These are phyloP conservation scores for Prosopocoilus inquinatus DNA, from an alignment of 2,888 invertebrate species.

Conservation along the genomic window DNA sequence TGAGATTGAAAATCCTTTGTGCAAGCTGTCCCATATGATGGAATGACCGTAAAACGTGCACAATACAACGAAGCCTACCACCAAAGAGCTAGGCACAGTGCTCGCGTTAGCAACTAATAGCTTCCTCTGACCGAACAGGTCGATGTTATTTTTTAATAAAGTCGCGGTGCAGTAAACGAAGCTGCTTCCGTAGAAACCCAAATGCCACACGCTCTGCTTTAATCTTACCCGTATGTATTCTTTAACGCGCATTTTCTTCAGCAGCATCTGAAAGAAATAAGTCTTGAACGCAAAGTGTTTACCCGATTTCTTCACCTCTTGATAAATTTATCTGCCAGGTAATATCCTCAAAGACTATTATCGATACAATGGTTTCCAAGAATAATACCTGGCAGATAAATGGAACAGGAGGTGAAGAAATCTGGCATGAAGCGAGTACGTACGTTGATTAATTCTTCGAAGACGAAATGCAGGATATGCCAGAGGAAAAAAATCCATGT, in stretches of 20 bases:
- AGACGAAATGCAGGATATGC: slow-evolving; percentile 39
- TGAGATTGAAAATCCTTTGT: slow-evolving; percentile 27
- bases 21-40: slow-evolving; percentile 38
- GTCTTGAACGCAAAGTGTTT: background rate
- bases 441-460: slow-evolving; percentile 42
- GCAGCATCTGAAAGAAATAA: slow-evolving; percentile 35
- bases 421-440: slow-evolving; percentile 14
- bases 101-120: slow-evolving; percentile 26
- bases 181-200: slow-evolving; percentile 39
- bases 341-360: no score
- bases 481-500: slow-evolving; percentile 44
- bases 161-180: slow-evolving; percentile 40
- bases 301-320: slow-evolving; percentile 9
- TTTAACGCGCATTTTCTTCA: slow-evolving; percentile 39
- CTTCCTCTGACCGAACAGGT: slow-evolving; percentile 32
- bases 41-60: slow-evolving; percentile 41
- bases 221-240: slow-evolving; percentile 39
- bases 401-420: background rate
- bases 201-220: slow-evolving; percentile 40
- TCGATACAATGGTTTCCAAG: no score
- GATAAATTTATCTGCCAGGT: no score
- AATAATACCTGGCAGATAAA: background rate
- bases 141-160: slow-evolving; percentile 36
- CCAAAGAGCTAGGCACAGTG: slow-evolving; percentile 32
- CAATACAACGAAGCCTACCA: slow-evolving; percentile 39